Evolutionary conservation across 2,888 invertebrate species (phyloP).

Genomic region (Drosophila helvetica): DNA sequence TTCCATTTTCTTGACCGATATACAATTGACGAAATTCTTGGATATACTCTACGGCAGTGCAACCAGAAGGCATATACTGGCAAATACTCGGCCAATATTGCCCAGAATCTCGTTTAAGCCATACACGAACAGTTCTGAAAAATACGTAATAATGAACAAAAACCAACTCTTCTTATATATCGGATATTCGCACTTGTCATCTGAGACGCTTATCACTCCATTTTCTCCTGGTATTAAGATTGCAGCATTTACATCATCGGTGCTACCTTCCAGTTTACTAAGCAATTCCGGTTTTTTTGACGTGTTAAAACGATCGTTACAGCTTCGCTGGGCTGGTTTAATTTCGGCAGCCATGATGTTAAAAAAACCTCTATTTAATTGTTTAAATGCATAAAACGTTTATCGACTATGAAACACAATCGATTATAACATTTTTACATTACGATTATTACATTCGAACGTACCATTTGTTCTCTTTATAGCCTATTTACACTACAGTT

Average conservation of each 20-base stretch:
- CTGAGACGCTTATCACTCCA: slow-evolving; percentile 98
- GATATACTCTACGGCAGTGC: slow-evolving; percentile 94
- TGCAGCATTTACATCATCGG: slow-evolving; percentile 96
- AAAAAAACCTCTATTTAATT: background rate
- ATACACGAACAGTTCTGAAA: slow-evolving; percentile 96
- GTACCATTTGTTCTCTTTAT: no score
- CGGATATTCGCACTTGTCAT: slow-evolving; percentile 93
- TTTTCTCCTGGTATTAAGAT: slow-evolving; percentile 97
- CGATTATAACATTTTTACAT: no score
- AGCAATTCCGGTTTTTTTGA: slow-evolving; percentile 94
- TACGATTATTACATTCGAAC: no score
- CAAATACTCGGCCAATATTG: slow-evolving; percentile 99
- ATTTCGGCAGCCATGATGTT: slow-evolving; percentile 93
- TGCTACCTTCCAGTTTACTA: slow-evolving; percentile 95
- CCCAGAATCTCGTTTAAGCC: slow-evolving; percentile 98
- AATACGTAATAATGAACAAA: background rate
- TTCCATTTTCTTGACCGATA: slow-evolving; percentile 98
- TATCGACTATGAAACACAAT: background rate
- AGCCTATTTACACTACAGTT: no score
- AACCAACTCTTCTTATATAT: background rate
- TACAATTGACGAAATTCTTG: slow-evolving; percentile 94
- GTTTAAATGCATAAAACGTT: background rate
- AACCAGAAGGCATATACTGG: slow-evolving; percentile 97
- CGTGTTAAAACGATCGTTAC: slow-evolving; percentile 92
- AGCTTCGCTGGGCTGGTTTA: slow-evolving; percentile 92